Base-by-base conservation (phyloP, 2,113 vertebrate genomes). In the Cynoglossus semilaevis region DNA sequence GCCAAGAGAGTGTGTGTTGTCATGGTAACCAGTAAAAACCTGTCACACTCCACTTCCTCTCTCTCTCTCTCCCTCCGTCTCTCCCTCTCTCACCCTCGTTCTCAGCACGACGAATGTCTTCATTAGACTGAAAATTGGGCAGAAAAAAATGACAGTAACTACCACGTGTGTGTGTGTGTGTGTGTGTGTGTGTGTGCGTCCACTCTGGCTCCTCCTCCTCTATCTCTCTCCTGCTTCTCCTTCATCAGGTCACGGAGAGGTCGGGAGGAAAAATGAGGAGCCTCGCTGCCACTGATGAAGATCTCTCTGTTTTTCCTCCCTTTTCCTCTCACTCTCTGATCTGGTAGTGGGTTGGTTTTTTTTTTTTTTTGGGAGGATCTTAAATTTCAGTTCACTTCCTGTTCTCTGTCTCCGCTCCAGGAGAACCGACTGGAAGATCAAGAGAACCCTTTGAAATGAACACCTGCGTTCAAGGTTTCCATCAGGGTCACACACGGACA, bases 241-340 rank as follows among this genome's bases (percentile, higher is more conserved):
- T 34, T 53, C 46, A 40, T 56, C 55, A 22, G 77, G 77, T 83
- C 77, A 77, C 34, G 38, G 68, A 58, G 65, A 70, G 80, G 77
- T 77, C 62, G 41, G 29, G 37, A 70, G 81, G 58, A 83, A 73
- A 75, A 80, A 80, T 83, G 64, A 80, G 68, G 55, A 15, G 51
- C 58, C 55, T 61, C 64, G 52, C 52, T 51, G 48, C 69, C 42
- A 16, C 61, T 75, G 65, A 76, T 77, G 71, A 77, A 69, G 71
- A 54, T 51, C 63, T 76, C 65, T 70, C 58, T 70, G 36, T 55
- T 34, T 63, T 16, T 62, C 13, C 19, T 62, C 18, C 36, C 58
- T 13, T 13, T 55, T 53, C 70, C 56, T 57, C 59, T 46, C 58
- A 15, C 58, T 51, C 45, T 53, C 29, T 55, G 16, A 8, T 18